Base-by-base conservation (phyloP, 2,113 vertebrate species). In the Colistium nudipinnis region DNA sequence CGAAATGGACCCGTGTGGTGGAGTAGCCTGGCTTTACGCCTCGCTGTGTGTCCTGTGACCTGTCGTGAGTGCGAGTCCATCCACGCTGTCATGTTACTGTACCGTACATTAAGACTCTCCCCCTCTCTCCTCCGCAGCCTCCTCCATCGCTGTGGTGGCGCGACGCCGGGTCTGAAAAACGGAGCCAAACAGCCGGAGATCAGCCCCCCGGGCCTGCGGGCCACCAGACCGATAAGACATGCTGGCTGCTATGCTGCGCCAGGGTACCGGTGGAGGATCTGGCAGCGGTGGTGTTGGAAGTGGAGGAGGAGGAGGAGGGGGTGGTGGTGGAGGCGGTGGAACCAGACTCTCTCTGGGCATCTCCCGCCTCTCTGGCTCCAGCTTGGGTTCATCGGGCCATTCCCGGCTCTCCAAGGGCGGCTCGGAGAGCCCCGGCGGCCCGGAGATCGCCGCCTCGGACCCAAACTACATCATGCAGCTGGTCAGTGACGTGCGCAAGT, bases 381-480 rank as follows among this genome's bases (percentile, higher is more conserved):
- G 94, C 85, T 87, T 94, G 49, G 72, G 80, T 74, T 94, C 94
- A 70, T 81, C 92, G 25, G 88, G 93, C 82, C 83, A 88, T 14
- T 64, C 91, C 14, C 91, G 94, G 76, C 85, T 82, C 69, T 88
- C 91, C 56, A 92, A 95, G 85, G 94, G 91, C 31, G 87, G 87
- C 65, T 93, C 93, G 2, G 73, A 89, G 85, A 93, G 90, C 92
- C 90, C 90, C 0, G 93, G 94, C 57, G 89, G 88, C 74, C 86
- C 88, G 17, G 94, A 96, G 28, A 87, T 63, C 47, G 87, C 93
- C 31, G 62, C 86, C 72, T 92, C 95, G 19, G 96, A 98, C 80
- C 95, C 96, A 10, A 92, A 97, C 73, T 98, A 96, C 69, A 97
- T 98, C 80, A 96, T 96, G 95, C 95, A 96, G 81, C 90, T 98